Evolutionary conservation across 2,888 invertebrate genomes (phyloP), one percentile per base, ranked within the genome.

Genomic region (Nomada ruficornis): DNA sequence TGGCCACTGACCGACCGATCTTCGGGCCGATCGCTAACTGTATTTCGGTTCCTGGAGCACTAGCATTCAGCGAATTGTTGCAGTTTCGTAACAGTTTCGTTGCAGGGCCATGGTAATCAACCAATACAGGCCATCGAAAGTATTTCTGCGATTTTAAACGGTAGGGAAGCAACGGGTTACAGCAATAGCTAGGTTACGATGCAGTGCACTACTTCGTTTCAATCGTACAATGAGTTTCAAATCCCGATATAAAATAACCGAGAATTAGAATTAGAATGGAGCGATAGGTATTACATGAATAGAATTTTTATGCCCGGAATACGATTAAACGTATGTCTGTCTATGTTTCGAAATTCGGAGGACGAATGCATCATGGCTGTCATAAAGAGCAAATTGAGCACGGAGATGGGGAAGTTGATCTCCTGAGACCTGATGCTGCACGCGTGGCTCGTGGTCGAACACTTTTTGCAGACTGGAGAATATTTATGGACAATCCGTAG

Each of bases 1-100:
- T 83, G 86, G 71, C 82, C 87, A 82, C 86, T 83, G 85, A 84
- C 84, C 87, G 63, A 52, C 74, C 79, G 79, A 87, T 88, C 87
- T 87, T 74, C 23, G 29, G 20, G 67, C 75, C 84, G 86, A 88
- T 88, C 80, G 71, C 78, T 74, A 26, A 29, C 80, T 68, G 76
- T 71, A 71, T 80, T 85, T 82, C 73, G 76, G 69, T 77, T 86
- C 65, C 65, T 60, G 60, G 52, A 36, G 62, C 59, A 74, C 52
- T 73, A 29, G 42, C 26, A 36, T 15, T n/a, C 60, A 62, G n/a
- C 23, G 36, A 62, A 77, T 82, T 55, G 26, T 47, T 60, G 23
- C 36, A 11, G 15, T 42, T 47, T 55, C 54, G 20, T 23, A 36
- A 36, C 36, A 36, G 36, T 5, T 36, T 36, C 36, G 36, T 7